Evolutionary conservation across 1,140 invertebrate species (phyloP), one percentile per base, ranked within the genome.

Genomic region (Bombus breviceps): DNA sequence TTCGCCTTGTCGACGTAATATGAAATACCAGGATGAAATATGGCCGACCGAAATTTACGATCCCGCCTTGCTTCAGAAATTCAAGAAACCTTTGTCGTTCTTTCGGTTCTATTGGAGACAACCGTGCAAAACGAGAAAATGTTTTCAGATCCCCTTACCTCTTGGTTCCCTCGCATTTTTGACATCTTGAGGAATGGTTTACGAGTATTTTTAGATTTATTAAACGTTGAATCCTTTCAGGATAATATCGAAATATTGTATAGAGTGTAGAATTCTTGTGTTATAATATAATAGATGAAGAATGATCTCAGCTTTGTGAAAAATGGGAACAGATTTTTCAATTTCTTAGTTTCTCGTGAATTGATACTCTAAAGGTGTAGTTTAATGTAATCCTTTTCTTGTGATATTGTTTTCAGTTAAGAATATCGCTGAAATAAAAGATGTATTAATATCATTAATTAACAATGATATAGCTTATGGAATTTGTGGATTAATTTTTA

Each of bases 11-110:
- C 28, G 39, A n/a, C 72, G 72, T 73, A 47, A 73, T 73, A 47
- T 73, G 41, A 47, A 73, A 73, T 73, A 73, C 72, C 72, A 32
- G n/a, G n/a, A 47, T 73, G 41, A 73, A 73, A 73, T 73, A 47
- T 47, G 28, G 72, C n/a, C 15, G 15, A 28, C 41, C 72, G n/a
- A 73, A 73, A 73, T 73, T 73, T 73, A 47, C 41, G 72, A 43
- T 25, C 34, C 34, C 13, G 28, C n/a, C 6, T 43, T 32, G 71
- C 28, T 73, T 47, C 41, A 22, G 41, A 73, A 73, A 73, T 73
- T 73, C 72, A 47, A 73, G 72, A 10, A 73, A 73, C 41, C 41
- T 73, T 73, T 43, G 72, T 43, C 41, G n/a, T 73, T 73, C 41
- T 13, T 47, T 43, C 71, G 39, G 2, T 47, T 47, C 22, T 13